Evolutionary conservation across 2,113 vertebrate species (phyloP).

Genomic region (Pollimyrus isidori): DNA sequence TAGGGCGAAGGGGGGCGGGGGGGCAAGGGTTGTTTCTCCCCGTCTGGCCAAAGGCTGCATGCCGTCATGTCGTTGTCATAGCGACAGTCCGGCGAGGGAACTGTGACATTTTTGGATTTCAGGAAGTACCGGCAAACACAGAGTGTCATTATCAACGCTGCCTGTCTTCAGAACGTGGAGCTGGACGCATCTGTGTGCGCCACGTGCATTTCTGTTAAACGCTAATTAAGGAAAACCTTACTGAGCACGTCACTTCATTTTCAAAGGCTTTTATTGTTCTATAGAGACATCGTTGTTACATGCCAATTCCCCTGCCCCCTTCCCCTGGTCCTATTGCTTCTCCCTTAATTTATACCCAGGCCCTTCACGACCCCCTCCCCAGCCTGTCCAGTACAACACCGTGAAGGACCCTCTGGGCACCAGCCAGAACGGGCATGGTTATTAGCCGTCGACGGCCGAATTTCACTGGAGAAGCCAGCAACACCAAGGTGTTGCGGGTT

Average conservation of each 20-base stretch:
- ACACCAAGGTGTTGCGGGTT: background rate
- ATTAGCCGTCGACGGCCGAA: background rate
- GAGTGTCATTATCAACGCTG: background rate
- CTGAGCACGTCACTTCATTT: background rate
- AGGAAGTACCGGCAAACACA: background rate
- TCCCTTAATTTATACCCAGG: background rate
- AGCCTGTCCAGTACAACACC: background rate
- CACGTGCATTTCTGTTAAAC: background rate
- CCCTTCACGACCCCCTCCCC: background rate
- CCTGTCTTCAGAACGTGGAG: background rate
- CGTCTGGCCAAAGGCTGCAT: conserved; percentile 3
- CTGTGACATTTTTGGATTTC: conserved; percentile 12
- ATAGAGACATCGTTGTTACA: background rate
- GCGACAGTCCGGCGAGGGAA: background rate
- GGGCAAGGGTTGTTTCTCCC: background rate
- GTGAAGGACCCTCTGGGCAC: background rate
- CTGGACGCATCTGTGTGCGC: background rate
- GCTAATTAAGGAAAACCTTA: background rate
- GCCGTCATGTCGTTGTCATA: conserved; percentile 13
- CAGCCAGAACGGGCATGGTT: background rate
- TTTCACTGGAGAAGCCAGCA: background rate
- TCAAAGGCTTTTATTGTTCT: background rate
- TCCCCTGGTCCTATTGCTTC: background rate
- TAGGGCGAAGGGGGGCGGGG: background rate
- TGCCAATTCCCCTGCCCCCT: background rate